A percentile compares a stretch with the other conserved stretches of the same genome.
These are phyloP conservation scores for Entelurus aequoreus DNA, from an alignment of 2,113 vertebrate genomes.

Conservation along the genomic window DNA sequence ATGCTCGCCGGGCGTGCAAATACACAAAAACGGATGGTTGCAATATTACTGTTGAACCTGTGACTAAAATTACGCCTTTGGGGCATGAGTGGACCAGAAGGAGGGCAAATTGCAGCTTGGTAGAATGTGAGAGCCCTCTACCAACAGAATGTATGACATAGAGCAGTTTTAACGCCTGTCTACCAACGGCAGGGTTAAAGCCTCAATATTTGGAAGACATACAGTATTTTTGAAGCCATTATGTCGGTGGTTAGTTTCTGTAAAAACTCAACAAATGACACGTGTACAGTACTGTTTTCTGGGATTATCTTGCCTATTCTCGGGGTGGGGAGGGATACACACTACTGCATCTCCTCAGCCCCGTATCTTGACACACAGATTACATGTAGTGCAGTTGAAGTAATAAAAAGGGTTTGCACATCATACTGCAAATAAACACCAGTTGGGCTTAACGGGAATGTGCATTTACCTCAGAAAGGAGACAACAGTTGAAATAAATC, in stretches of 20 bases:
- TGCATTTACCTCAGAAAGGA: conserved; percentile 56
- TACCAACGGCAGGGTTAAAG: neutral
- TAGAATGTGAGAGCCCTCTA: no score
- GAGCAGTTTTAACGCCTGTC: no score
- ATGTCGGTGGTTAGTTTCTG: neutral
- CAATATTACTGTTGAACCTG: no score
- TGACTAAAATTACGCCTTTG: no score
- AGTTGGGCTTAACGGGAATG: conserved; percentile 50
- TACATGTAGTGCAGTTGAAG: conserved; percentile 23
- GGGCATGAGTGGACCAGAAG: no score
- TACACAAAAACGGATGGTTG: no score
- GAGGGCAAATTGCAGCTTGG: no score
- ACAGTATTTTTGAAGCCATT: neutral
- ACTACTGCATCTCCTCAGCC: conserved; percentile 41
- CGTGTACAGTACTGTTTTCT: neutral
- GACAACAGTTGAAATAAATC: conserved; percentile 55
- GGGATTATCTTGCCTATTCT: conserved; percentile 18
- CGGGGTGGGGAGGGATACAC: conserved; percentile 24
- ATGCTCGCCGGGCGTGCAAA: no score
- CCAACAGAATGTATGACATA: no score
- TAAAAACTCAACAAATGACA: neutral
- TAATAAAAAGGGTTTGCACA: conserved; percentile 24
- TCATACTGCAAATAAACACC: conserved; percentile 51
- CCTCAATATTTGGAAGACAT: neutral
- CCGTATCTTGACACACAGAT: conserved; percentile 60